Conservation (phyloP, 2,797 vertebrate species). For the Rhinogobio ventralis region DNA sequence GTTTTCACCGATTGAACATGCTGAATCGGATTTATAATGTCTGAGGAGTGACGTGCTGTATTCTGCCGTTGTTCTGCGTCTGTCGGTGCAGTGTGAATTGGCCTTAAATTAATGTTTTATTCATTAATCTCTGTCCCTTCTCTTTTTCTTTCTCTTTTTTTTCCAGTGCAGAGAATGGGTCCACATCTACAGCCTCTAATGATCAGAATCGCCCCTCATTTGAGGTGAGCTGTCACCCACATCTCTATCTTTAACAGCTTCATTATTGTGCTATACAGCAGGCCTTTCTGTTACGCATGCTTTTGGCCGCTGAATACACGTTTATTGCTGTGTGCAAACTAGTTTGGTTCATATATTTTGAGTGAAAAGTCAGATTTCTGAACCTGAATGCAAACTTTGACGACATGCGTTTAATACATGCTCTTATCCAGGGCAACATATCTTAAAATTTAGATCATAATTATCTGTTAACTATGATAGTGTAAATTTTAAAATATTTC, state of each 20-base stretch:
- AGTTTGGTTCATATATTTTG: not conserved
- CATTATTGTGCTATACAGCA: not conserved
- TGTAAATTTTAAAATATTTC: not conserved
- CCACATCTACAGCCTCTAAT: conserved; percentile 80
- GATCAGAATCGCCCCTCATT: conserved; percentile 85
- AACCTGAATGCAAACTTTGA: not conserved
- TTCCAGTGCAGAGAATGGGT: conserved; percentile 84
- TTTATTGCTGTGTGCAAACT: not conserved
- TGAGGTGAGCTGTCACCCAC: conserved; percentile 79
- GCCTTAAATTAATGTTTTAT: not conserved
- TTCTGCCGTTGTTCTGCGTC: not conserved
- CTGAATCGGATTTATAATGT: no score
- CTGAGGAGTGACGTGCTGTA: no score
- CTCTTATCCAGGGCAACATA: not conserved
- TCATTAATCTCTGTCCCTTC: not conserved
- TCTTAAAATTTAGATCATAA: not conserved
- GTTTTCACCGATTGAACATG: no score
- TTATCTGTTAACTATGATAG: not conserved
- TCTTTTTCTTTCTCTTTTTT: conserved; percentile 28
- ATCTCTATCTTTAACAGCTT: not conserved
- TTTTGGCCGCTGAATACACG: not conserved
- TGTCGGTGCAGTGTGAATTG: not conserved
- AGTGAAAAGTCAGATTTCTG: not conserved
- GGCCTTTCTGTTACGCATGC: not conserved
- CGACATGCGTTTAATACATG: not conserved